Evolutionary conservation across 1,140 invertebrate genomes (phyloP), one percentile per base, ranked within the genome.

Genomic region (Platyscapa corneri): DNA sequence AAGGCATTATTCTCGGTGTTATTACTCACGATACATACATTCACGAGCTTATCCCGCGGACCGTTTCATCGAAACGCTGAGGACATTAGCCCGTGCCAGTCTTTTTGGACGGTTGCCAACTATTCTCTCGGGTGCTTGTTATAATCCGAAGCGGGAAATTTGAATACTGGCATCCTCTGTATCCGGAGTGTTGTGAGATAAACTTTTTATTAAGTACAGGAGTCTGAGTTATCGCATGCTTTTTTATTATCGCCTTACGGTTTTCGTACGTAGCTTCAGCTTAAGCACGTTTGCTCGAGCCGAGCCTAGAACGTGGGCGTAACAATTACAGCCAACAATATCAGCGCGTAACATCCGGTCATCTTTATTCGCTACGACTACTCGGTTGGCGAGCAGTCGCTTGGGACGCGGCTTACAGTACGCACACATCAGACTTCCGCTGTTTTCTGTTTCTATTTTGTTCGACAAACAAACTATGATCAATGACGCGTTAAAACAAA

Each of bases 251-350:
- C 6, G 20, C 1, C 7, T 23, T 27, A 23, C 56, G 3, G 27
- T 27, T 60, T 60, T 60, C 49, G 27, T 53, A 18, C 49, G 30
- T 56, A 27, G 12, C 1, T 42, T 72, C 42, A 18, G 30, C 23
- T 72, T 37, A 32, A 49, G 39, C 64, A 37, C 56, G 78, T 34
- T 53, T 46, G 42, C 70, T 75, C 70, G 53, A 20, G 32, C 42
- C 18, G 49, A n/a, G 27, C 39, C 46, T 56, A 49, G n/a, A 42
- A 32, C 53, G 34, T 37, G 49, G 32, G 42, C 64, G 46, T 64
- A 56, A 72, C 83, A 84, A 84, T 84, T 32, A 53, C 60, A 78
- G 78, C 75, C 75, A 75, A 60, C 75, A 70, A 84, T 77, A 77
- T 77, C 65, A n/a, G 37, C 37, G 12, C 49, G 70, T 16, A 5